Evolutionary conservation across 2,113 vertebrate genomes (phyloP), one percentile per base, ranked within the genome.

Genomic region (Ibidorhyncha struthersii): DNA sequence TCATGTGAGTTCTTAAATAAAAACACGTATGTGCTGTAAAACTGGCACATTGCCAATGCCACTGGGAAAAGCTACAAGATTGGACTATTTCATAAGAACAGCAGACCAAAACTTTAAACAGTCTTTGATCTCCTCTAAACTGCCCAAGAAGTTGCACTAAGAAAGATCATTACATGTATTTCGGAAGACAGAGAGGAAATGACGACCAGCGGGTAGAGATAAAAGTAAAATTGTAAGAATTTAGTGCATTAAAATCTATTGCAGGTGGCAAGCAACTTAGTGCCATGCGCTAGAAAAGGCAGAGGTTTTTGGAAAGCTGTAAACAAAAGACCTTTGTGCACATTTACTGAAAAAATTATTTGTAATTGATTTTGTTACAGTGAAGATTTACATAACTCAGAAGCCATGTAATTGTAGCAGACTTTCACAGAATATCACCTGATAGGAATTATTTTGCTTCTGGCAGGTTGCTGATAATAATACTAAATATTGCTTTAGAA

Each of bases 1-100:
- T 59, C 53, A n/a, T 22, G 34, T 22, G 7, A 58, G 5, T 36
- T 84, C 53, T 87, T 70, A 78, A 7, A 55, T n/a, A 73, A 62
- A 67, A 38, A 8, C 9, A 19, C 1, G 0, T 5, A 25, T 15
- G 12, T n/a, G 18, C 41, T 59, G 12, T 34, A 58, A n/a, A 77
- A 20, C 10, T 45, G 7, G 45, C 0, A 0, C 34, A 85, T 16
- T 66, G 30, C n/a, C 23, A 21, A 2, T 19, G 25, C 4, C 16
- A 49, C 7, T 14, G 59, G 30, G 34, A 72, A 61, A 73, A 72
- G 30, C 30, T 25, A 14, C 56, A 40, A 0, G 0, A 22, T 2
- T 11, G 22, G 59, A 88, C 32, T 41, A 27, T 34, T 52, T 43
- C 25, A 41, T 15, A 58, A 59, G 22, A 59, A 65, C 8, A 49